These are phyloP conservation scores for Natrix natrix DNA, from an alignment of 2,797 vertebrate species.

Conservation along the genomic window DNA sequence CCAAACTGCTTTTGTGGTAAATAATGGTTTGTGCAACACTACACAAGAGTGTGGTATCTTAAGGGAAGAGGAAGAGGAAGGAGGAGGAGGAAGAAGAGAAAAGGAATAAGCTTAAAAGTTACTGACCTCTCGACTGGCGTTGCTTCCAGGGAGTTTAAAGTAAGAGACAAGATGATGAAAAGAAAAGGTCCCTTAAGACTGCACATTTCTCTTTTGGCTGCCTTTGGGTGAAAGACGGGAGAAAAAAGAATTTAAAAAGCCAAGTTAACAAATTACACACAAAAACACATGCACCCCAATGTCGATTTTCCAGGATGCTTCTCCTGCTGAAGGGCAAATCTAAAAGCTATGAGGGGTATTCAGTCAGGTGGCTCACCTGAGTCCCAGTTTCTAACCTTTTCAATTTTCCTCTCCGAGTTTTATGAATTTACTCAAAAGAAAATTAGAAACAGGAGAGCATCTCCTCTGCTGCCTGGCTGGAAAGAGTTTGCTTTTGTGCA, in stretches of 20 bases:
- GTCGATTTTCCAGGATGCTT: neutral
- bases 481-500: neutral
- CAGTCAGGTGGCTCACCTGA: neutral
- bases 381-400: neutral
- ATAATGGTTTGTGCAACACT: neutral
- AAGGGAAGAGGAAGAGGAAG: neutral
- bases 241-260: neutral
- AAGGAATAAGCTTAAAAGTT: neutral
- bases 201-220: constrained; percentile 71
- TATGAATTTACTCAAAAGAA: neutral
- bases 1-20: neutral
- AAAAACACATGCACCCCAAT: neutral
- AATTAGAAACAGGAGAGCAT: neutral
- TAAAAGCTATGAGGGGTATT: neutral
- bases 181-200: constrained; percentile 74
- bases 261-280: neutral
- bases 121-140: constrained; percentile 81
- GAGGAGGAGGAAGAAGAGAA: neutral
- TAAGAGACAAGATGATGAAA: constrained; percentile 73
- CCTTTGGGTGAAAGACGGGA: constrained; percentile 52
- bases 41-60: neutral
- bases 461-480: neutral
- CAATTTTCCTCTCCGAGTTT: neutral
- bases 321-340: neutral
- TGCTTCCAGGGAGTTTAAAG: constrained; percentile 74